A percentile compares a stretch with the other conserved stretches of the same genome.
Evolutionary conservation across 2,888 invertebrate species (phyloP).

Genomic region (Lapara coniferarum): DNA sequence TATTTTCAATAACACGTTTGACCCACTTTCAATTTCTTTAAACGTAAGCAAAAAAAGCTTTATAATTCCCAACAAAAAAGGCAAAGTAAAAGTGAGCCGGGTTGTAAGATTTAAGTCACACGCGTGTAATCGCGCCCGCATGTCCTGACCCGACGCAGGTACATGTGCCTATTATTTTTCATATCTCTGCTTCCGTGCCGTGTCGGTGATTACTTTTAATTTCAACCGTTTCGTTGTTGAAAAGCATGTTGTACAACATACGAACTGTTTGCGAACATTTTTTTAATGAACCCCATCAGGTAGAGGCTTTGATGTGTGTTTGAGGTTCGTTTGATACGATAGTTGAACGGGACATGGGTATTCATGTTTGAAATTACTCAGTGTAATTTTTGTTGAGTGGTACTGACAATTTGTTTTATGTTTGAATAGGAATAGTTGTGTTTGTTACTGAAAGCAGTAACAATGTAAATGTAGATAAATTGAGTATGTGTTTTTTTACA

Average conservation of each 20-base stretch:
- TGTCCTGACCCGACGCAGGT: conserved; percentile 54
- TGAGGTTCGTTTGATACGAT: conserved; percentile 53
- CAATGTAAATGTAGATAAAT: neutral
- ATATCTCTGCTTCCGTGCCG: conserved; percentile 69
- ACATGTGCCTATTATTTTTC: conserved; percentile 68
- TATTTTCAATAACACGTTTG: neutral
- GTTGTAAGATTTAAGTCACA: conserved; percentile 52
- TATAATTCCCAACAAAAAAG: conserved; percentile 25
- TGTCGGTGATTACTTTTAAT: conserved; percentile 74
- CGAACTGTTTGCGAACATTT: conserved; percentile 62
- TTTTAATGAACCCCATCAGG: conserved; percentile 64
- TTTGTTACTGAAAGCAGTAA: neutral
- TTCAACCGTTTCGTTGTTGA: conserved; percentile 63
- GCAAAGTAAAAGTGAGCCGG: conserved; percentile 19
- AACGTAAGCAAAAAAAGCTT: conserved; percentile 33
- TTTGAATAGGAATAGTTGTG: neutral
- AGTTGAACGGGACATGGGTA: conserved; percentile 39
- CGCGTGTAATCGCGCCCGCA: conserved; percentile 57
- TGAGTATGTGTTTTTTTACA: neutral
- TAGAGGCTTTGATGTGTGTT: conserved; percentile 60
- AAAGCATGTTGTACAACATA: conserved; percentile 65
- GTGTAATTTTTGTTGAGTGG: conserved; percentile 14
- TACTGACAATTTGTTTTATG: conserved; percentile 3
- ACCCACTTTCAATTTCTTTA: conserved; percentile 34
- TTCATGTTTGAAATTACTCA: conserved; percentile 22